Evolutionary conservation across 2,113 vertebrate genomes (phyloP).

Genomic region (Lophotis ruficrista): DNA sequence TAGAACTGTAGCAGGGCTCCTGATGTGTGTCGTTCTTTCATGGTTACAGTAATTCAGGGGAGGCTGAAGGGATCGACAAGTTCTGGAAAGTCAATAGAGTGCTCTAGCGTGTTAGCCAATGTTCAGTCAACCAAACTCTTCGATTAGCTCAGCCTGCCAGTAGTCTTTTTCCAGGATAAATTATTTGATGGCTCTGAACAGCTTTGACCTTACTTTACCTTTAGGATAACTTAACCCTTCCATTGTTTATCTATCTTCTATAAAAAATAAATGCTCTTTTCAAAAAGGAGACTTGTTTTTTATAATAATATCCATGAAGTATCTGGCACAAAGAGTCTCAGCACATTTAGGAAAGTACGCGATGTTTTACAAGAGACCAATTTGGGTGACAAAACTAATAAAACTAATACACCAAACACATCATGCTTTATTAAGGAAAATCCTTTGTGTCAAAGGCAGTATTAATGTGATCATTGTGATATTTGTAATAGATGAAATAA

Average conservation of each 20-base stretch:
- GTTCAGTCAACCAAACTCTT: background rate
- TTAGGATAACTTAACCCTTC: background rate
- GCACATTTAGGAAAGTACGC: background rate
- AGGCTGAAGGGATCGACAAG: background rate
- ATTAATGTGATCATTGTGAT: background rate
- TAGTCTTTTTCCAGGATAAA: slow-evolving; percentile 13
- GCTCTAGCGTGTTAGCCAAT: background rate
- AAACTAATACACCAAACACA: background rate
- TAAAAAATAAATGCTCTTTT: background rate
- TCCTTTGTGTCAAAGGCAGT: background rate
- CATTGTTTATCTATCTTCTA: background rate
- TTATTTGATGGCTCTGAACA: background rate
- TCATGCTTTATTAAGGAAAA: background rate
- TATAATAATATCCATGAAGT: background rate
- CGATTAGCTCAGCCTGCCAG: slow-evolving; percentile 1
- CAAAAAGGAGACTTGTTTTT: background rate
- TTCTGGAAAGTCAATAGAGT: slow-evolving; percentile 10
- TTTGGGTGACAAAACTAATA: background rate
- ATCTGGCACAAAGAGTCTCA: background rate
- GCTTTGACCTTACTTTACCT: slow-evolving; percentile 24
- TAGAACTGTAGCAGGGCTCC: background rate
- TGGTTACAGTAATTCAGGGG: background rate
- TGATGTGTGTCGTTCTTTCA: background rate
- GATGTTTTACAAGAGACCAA: background rate
- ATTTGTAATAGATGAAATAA: background rate